Evolutionary conservation across 2,888 invertebrate genomes (phyloP).

Genomic region (Schrankia costaestrigalis): DNA sequence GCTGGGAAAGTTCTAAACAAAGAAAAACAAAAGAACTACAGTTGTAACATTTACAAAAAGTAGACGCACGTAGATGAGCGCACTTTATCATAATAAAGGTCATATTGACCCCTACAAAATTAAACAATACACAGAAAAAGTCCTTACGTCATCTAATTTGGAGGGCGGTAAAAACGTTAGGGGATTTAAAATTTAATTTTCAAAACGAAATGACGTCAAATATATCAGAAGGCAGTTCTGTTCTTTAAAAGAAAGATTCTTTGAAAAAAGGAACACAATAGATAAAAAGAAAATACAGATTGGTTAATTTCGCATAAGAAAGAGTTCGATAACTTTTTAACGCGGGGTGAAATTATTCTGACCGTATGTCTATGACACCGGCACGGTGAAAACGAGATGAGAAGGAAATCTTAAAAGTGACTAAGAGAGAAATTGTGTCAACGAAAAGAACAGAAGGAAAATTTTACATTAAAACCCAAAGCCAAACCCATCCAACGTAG

Average conservation of each 20-base stretch:
- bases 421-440: too few relatives aligned
- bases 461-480: too few relatives aligned
- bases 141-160: slow-evolving; percentile 65
- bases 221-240: slow-evolving; percentile 64
- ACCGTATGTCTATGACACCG: too few relatives aligned
- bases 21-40: background rate
- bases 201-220: slow-evolving; percentile 72
- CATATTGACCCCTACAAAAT: slow-evolving; percentile 56
- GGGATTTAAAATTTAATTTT: slow-evolving; percentile 80
- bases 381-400: too few relatives aligned
- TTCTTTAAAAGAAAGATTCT: slow-evolving; percentile 58
- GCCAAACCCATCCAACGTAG: too few relatives aligned
- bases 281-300: slow-evolving; percentile 44
- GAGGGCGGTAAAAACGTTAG: slow-evolving; percentile 71
- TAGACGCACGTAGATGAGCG: slow-evolving; percentile 14
- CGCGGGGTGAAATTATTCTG: too few relatives aligned
- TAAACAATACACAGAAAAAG: slow-evolving; percentile 58
- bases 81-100: slow-evolving; percentile 32
- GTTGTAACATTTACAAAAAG: slow-evolving; percentile 14
- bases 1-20: background rate
- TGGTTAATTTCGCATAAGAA: too few relatives aligned
- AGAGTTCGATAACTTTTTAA: too few relatives aligned
- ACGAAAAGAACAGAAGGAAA: too few relatives aligned
- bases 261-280: too few relatives aligned
- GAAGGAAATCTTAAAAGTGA: too few relatives aligned